Evolutionary conservation across 2,797 vertebrate genomes (phyloP).

Genomic region (Sebastes steindachneri): DNA sequence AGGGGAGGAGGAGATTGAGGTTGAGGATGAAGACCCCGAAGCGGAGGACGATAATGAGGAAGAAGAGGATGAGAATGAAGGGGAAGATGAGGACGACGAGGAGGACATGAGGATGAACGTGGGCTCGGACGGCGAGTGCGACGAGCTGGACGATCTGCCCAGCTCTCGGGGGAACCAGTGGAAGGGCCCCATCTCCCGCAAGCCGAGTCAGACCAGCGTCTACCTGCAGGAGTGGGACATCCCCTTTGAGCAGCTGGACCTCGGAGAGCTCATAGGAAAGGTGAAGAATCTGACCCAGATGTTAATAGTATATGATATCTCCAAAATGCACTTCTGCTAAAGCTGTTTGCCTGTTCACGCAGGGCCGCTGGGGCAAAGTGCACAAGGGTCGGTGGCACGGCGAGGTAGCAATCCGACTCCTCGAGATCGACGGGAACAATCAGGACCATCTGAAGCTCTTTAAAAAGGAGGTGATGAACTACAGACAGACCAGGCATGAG

Average conservation of each 20-base stretch:
- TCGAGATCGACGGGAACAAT: constrained; percentile 98
- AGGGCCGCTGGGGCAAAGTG: constrained; percentile 97
- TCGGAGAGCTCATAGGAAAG: constrained; percentile 95
- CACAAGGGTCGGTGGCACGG: constrained; percentile 97
- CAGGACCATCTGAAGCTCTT: constrained; percentile 98
- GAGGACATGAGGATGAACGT: constrained; percentile 81
- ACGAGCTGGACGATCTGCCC: constrained; percentile 93
- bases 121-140: constrained; percentile 90
- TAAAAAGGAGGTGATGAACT: constrained; percentile 99
- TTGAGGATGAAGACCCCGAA: constrained; percentile 65
- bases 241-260: constrained; percentile 94
- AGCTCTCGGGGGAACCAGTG: constrained; percentile 85
- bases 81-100: constrained; percentile 73
- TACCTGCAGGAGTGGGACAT: constrained; percentile 99
- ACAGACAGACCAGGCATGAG: constrained; percentile 97
- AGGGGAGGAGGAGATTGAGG: constrained; percentile 72
- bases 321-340: not conserved
- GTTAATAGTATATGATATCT: rapidly evolving
- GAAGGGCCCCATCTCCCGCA: constrained; percentile 94
- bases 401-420: constrained; percentile 94
- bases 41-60: constrained; percentile 68
- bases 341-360: not conserved
- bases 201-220: constrained; percentile 95
- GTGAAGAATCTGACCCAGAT: constrained; percentile 83
- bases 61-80: constrained; percentile 65